Conservation (phyloP, 2,113 vertebrate species). For the Sclerurus mexicanus region DNA sequence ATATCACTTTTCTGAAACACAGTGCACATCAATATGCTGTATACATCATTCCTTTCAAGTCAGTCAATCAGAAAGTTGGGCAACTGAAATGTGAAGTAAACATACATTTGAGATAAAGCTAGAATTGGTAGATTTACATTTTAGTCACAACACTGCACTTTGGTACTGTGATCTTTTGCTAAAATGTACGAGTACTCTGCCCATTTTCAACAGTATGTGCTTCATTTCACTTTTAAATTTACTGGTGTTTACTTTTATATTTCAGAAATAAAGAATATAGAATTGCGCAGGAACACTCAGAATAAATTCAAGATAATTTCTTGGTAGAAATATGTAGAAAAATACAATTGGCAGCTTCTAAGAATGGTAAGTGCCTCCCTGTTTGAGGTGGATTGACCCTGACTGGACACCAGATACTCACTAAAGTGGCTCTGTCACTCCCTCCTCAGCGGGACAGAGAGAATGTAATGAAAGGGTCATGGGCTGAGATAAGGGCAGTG, state of each 20-base stretch:
- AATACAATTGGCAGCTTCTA: background rate
- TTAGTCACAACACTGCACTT: background rate
- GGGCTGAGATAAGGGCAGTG: background rate
- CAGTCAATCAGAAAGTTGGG: slow-evolving; percentile 46
- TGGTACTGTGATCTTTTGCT: background rate
- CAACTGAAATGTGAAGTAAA: background rate
- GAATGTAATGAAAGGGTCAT: background rate
- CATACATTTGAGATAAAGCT: background rate
- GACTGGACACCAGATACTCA: background rate
- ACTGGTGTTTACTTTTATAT: background rate
- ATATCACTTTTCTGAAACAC: slow-evolving; percentile 15
- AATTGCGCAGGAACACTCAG: background rate
- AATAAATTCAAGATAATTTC: background rate
- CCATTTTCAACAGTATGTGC: background rate
- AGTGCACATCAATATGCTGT: slow-evolving; percentile 2
- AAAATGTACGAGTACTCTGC: background rate
- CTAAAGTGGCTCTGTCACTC: background rate
- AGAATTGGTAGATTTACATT: slow-evolving; percentile 7
- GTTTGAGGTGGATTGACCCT: background rate
- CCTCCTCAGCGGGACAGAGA: background rate
- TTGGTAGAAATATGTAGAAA: background rate
- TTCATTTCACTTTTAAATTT: slow-evolving; percentile 41
- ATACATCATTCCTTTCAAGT: background rate
- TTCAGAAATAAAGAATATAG: background rate
- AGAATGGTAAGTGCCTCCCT: background rate